Evolutionary conservation across 2,797 vertebrate genomes (phyloP), one percentile per base, ranked within the genome.

Genomic region (Phoeniculus purpureus): DNA sequence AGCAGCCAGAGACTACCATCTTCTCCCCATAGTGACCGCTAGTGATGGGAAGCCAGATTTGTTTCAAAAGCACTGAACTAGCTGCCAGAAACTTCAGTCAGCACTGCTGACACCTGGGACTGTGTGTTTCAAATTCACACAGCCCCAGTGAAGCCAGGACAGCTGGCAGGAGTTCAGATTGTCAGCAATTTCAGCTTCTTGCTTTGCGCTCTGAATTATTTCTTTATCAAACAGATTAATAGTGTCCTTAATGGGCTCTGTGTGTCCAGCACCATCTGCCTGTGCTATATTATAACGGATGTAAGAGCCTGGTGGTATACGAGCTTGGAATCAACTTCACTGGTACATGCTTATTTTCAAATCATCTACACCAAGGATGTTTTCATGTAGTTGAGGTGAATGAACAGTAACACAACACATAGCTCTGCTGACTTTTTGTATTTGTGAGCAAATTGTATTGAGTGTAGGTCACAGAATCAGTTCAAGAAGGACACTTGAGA

Each of bases 91-190:
- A 81, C 81, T 89, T 89, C 79, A 85, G 2, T 90, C 66, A 3
- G 71, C 76, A 45, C 88, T 87, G 52, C 70, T 87, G 95, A 94
- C 95, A 96, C 96, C 94, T 95, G 96, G 92, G 95, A 92, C 86
- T 92, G 31, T 19, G 58, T 92, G 50, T 83, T 95, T 94, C 81
- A 93, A 89, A 93, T 93, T 91, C 90, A 77, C 71, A 79, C 26
- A 77, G 85, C 37, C 55, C 32, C 83, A 93, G 50, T 47, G 52
- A 93, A 94, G 60, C 73, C 79, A 75, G 90, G 76, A 86, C 84
- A 78, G 56, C 1, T 94, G 94, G 90, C 73, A 72, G 90, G 59
- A 83, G 43, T 76, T 94, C 93, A 92, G 60, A 80, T 85, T 90
- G 79, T 92, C 95, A 96, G 81, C 87, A 94, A n/a, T 95, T 94